Conservation (phyloP, 2,888 invertebrate species). For the Gnatocerus cornutus region DNA sequence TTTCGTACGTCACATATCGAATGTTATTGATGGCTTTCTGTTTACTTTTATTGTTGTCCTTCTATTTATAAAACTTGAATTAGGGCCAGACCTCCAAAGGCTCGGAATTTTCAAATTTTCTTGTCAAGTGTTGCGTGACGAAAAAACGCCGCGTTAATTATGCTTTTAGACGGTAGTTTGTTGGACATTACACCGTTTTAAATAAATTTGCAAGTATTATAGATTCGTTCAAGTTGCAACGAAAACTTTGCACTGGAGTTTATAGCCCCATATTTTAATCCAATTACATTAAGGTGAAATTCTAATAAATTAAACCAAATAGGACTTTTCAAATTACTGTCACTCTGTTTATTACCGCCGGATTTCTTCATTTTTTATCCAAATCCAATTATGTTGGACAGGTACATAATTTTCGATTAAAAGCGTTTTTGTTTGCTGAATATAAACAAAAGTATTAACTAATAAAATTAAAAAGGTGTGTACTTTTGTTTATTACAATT, state of each 20-base stretch:
- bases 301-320: no score
- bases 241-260: not conserved
- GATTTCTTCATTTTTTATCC: no score
- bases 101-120: not conserved
- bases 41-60: conserved; percentile 42
- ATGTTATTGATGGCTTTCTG: conserved; percentile 44
- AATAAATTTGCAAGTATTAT: conserved; percentile 2
- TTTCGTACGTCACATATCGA: conserved; percentile 38
- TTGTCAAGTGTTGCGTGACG: conserved; percentile 4
- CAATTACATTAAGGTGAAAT: no score
- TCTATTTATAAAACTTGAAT: conserved; percentile 36
- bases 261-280: not conserved
- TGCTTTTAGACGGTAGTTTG: not conserved
- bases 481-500: no score
- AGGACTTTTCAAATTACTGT: no score
- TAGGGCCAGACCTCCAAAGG: conserved; percentile 24
- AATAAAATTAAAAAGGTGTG: no score
- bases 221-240: not conserved
- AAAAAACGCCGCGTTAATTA: conserved; percentile 2
- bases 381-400: no score
- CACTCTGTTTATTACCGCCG: no score
- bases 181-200: not conserved
- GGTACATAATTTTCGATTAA: no score
- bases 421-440: no score
- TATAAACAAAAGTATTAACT: no score